Base-by-base conservation (phyloP, 2,113 vertebrate species). In the Bothrops jararaca region DNA sequence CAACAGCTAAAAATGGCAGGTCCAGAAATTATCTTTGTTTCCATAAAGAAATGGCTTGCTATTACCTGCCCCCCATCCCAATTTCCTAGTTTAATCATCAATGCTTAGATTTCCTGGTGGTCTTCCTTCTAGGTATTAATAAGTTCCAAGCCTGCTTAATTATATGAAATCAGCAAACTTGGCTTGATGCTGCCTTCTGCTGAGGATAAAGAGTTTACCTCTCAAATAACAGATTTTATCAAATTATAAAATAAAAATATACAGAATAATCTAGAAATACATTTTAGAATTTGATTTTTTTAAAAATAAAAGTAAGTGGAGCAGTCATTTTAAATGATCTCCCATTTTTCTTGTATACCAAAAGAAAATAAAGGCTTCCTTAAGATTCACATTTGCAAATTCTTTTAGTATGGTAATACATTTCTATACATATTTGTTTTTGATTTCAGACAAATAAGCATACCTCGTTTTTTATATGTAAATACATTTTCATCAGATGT, bases 381-480 rank as follows among this genome's bases (percentile, higher is more conserved):
- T 52, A 90, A 90, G 26, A 74, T 45, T 11, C 2, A 85, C 42
- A 24, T 69, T 69, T 69, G 23, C n/a, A 88, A 88, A 91, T 80
- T 50, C n/a, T 91, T 87, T 87, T 92, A 64, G 3, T 69, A 64
- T 22, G n/a, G 13, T 91, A 88, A 52, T 52, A 87, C 13, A 56
- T 85, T 29, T 80, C 18, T 80, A 20, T 64, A 23, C n/a, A 34
- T 3, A 5, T 34, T 56, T 69, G 57, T 50, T 64, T 87, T 60
- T 92, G 3, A 80, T 80, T 54, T 92, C 34, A 88, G 80, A 9
- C 9, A 48, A 5, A 80, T n/a, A 15, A 85, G 57, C 54, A 50
- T 93, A 93, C 93, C 93, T 89, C 90, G 69, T 89, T 29, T 93
- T 85, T 85, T 24, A 64, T 85, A 93, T 10, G 87, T 12, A 64